phyloP scores from a whole-genome alignment of 1,140 invertebrate species.

The Sycophila sp. region DNA sequence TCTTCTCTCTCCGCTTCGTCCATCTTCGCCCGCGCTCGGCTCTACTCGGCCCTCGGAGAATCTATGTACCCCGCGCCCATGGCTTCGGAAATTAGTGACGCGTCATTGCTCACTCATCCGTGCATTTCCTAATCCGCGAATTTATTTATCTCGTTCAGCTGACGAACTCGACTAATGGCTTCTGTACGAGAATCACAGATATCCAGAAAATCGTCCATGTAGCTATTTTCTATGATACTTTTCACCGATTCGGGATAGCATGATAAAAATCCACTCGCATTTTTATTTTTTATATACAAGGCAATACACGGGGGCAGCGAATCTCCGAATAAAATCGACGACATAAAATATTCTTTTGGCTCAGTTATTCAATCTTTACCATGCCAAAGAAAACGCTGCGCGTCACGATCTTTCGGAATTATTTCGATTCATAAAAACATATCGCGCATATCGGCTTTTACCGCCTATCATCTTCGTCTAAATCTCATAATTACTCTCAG shows the following conservation, averaged over 20 bases:
- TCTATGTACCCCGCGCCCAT: constrained; percentile 41
- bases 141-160: constrained; percentile 47
- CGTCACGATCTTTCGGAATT: constrained; percentile 45
- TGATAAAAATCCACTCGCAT: constrained; percentile 43
- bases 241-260: constrained; percentile 42
- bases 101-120: constrained; percentile 16
- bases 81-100: background rate
- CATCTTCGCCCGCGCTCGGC: too few relatives aligned
- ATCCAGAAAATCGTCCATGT: constrained; percentile 55
- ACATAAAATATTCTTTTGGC: constrained; percentile 48
- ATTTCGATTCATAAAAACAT: constrained; percentile 56
- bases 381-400: too few relatives aligned
- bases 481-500: constrained; percentile 51
- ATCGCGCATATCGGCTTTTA: constrained; percentile 53
- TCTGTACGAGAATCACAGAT: constrained; percentile 41
- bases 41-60: too few relatives aligned
- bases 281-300: constrained; percentile 51
- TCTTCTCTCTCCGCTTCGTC: too few relatives aligned
- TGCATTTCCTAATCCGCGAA: background rate
- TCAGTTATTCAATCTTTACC: constrained; percentile 19
- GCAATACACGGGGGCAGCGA: constrained; percentile 50
- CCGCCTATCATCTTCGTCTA: constrained; percentile 40
- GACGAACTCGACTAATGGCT: constrained; percentile 40
- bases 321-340: constrained; percentile 52
- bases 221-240: constrained; percentile 52